Evolutionary conservation across 2,797 vertebrate genomes (phyloP), one percentile per base, ranked within the genome.

Genomic region (Poeciliopsis paucimaculata): DNA sequence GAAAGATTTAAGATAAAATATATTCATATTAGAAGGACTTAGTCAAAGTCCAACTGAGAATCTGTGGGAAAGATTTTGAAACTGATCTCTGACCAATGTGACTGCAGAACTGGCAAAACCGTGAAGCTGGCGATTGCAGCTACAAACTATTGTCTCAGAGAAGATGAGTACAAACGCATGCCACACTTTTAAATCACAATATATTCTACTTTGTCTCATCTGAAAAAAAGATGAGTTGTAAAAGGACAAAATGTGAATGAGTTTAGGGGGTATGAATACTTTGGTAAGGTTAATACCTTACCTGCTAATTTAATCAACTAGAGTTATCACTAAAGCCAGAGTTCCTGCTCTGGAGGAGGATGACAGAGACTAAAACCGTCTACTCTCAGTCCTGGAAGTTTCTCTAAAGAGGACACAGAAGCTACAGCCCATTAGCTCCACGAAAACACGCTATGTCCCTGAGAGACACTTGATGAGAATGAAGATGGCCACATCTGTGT

Each of bases 401-500:
- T 77, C 64, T 86, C 72, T 82, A 78, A 84, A 80, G 83, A 83
- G 79, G 62, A 66, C 84, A 87, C 83, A 81, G 79, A 84, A 79
- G 78, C 82, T 80, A 62, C 73, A 87, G 85, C 79, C 82, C 79
- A 91, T 94, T 90, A 92, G 81, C 82, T 88, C 57, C 73, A 73
- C 77, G 53, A 92, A 88, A 91, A 89, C 83, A 87, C 78, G 88
- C 82, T 84, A 78, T 83, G 83, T 92, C 91, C 90, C 90, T 87
- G 81, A 93, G 93, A 91, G 91, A 91, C 87, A 88, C 90, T 91
- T 93, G 87, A 92, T 88, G 86, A 90, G 79, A 88, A 88, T 78
- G 84, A 90, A 83, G 91, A 92, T 86, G 87, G 86, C 83, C 82
- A 79, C 86, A 87, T 93, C 85, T 91, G 92, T 88, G 89, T 87